Evolutionary conservation across 1,140 invertebrate genomes (phyloP).

Genomic region (Tribolium castaneum): DNA sequence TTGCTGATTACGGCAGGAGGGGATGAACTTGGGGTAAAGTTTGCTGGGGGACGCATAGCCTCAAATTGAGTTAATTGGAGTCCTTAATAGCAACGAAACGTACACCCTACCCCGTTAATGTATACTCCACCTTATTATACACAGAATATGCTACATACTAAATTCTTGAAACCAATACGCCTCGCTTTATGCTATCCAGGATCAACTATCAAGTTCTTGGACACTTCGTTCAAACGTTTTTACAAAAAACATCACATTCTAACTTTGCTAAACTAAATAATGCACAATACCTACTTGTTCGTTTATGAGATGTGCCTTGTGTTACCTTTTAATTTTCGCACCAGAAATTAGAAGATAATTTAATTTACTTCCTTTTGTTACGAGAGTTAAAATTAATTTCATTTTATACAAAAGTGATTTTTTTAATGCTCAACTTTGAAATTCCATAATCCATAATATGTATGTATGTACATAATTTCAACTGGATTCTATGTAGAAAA

Average conservation of each 20-base stretch:
- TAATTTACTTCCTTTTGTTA: background rate
- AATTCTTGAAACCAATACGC: conserved; percentile 45
- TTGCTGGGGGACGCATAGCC: conserved; percentile 38
- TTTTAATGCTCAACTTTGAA: background rate
- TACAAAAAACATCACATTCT: background rate
- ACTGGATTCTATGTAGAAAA: no score
- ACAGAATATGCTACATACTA: conserved; percentile 35
- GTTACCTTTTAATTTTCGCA: background rate
- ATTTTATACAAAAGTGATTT: background rate
- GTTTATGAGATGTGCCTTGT: background rate
- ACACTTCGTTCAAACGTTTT: background rate
- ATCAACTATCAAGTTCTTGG: background rate
- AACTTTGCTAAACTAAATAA: background rate
- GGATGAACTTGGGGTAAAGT: conserved; percentile 32
- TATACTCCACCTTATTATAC: conserved; percentile 49
- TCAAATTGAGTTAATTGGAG: conserved; percentile 54
- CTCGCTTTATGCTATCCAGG: background rate
- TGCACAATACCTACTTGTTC: background rate
- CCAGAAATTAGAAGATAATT: background rate
- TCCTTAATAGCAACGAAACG: conserved; percentile 51
- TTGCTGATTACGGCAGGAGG: conserved; percentile 19
- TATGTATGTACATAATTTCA: no score
- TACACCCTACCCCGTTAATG: conserved; percentile 49
- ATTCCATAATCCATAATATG: no score
- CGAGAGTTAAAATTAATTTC: background rate